Evolutionary conservation across 2,888 invertebrate genomes (phyloP), one percentile per base, ranked within the genome.

Genomic region (Tachina fera): DNA sequence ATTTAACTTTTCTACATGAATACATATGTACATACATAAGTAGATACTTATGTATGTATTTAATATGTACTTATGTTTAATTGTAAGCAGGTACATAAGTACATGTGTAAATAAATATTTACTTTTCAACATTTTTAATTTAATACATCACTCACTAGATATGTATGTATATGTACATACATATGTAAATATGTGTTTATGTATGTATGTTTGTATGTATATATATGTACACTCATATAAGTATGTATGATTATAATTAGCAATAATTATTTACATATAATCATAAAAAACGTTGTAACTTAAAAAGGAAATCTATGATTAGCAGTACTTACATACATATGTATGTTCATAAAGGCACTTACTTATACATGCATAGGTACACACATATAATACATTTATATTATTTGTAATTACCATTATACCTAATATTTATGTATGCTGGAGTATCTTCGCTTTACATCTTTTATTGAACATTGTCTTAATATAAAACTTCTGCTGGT

Each of bases 371-470:
- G 4, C 31, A 31, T 31, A 31, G 0, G 41, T 51, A 51, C 8
- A 19, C 14, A 14, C 13, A 31, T 58, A 8, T 58, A 31, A 31
- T 31, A n/a, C n/a, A n/a, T n/a, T 13, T 5, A 3, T 65, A 22
- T 51, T 39, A 51, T 39, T 51, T 31, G 16, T 4, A 43, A 3
- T n/a, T 41, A 6, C 2, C 19, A 53, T 41, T 68, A 13, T 39
- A 14, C 14, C 39, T 68, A 22, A 16, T 39, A 43, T 43, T 43
- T 53, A 9, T 10, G 11, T 16, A 16, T n/a, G 60, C 14, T 65
- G 14, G 5, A 49, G 19, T 63, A 53, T 31, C 41, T 63, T 56
- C 16, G 47, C 22, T 67, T 75, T 41, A 56, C 53, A 75, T 45
- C 45, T 56, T 65, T 63, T 61, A 9, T 74, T 60, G n/a, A 16